Base-by-base conservation (phyloP, 2,113 vertebrate genomes). In the Ginglymostoma cirratum region DNA sequence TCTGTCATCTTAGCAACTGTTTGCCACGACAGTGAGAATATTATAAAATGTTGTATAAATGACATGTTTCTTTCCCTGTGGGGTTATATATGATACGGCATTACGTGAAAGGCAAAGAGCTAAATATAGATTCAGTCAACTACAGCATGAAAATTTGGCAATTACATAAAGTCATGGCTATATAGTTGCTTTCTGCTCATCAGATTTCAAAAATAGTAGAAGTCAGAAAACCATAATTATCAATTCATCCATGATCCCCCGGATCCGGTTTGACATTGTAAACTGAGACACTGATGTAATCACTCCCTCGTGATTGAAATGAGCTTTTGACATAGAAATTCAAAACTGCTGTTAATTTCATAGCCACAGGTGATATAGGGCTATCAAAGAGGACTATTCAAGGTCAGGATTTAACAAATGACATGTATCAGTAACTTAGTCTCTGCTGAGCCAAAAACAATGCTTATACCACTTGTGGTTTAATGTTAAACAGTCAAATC, bases 391-490 rank as follows among this genome's bases (percentile, higher is more conserved):
- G 17, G 89, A 66, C 61, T 93, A 65, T 38, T 66, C 55, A 93
- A 38, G 61, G 21, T 93, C 55, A 93, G 89, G 34, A 93, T 93
- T 93, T 66, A 93, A 93, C n/a, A 66, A 67, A 93, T 66, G 61
- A 66, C 55, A 93, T 65, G 17, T n/a, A 66, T 93, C 89, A 66
- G 89, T 66, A 66, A 93, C 55, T 66, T 65, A 19, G 30, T 67
- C 21, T 93, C 61, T 38, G 61, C 55, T 66, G 61, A 93, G 52
- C 61, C n/a, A 38, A 93, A 66, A 93, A 38, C 65, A n/a, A 93
- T 93, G 89, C 15, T 21, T 15, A 66, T 14, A n/a, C 89, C 65
- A 93, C 61, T 45, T 38, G 7, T 67, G 65, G n/a, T 66, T 92
- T 66, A 93, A 93, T 66, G 89, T 61, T 23, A 38, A 21, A 65